Evolutionary conservation across 2,888 invertebrate species (phyloP), one percentile per base, ranked within the genome.

Genomic region (Sarcophaga variegata): DNA sequence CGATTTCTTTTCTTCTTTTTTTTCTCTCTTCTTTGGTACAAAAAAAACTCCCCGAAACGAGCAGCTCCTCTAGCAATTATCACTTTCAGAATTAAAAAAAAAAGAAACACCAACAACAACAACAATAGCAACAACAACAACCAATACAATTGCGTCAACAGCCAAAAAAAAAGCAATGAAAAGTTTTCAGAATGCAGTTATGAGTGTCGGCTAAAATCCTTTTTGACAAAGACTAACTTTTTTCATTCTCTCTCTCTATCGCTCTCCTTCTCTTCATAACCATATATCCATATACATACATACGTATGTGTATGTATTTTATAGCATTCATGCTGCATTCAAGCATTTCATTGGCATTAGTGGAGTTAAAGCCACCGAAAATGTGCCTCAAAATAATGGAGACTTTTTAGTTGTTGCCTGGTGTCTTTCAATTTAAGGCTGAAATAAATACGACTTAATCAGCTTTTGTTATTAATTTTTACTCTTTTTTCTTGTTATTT

Each of bases 141-240:
- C 37, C 37, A 37, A 37, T 37, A 37, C 49, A 49, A 49, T 14
- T 49, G 14, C 79, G 70, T 79, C 70, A 74, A 63, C 70, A 74
- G 4, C 37, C 12, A 71, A 59, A 60, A 22, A 27, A 74, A 60
- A 47, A 60, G 69, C 25, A 84, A 84, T 74, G 75, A 81, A 83
- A 81, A 79, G 49, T 49, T 81, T 81, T 14, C 63, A 6, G 83
- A 79, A 83, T 76, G 81, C 83, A 78, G 84, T 87, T 87, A 87
- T 87, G 81, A 84, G 78, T 77, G 77, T 81, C 81, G 81, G 81
- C 81, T 75, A 67, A 83, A 81, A 75, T 81, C 60, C 78, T 47
- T 75, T 87, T 84, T 79, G 81, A 78, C 86, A 84, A 87, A 75
- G 84, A 76, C 83, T 47, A 86, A 83, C 79, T 83, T 86, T 86